A percentile compares a stretch with the other conserved stretches of the same genome.
Conservation (phyloP, 2,797 vertebrate genomes). For the Micropoecilia bifurca region DNA sequence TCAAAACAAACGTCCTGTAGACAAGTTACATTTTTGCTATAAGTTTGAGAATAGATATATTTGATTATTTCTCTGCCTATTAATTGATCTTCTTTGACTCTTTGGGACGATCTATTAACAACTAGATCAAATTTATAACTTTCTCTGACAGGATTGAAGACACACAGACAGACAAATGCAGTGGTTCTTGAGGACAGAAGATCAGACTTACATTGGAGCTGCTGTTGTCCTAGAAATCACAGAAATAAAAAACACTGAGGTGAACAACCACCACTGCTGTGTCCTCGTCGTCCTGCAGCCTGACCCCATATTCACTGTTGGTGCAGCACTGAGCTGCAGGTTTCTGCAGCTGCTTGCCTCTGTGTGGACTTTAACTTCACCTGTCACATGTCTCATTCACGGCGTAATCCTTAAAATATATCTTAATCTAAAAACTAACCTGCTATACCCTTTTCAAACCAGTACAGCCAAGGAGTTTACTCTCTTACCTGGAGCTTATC, state of each 20-base stretch:
- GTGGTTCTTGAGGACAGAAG: background rate
- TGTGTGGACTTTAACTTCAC: background rate
- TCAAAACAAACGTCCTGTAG: too few species aligned
- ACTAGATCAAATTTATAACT: background rate
- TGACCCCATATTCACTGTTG: conserved; percentile 5
- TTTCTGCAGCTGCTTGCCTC: background rate
- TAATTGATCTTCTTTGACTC: background rate
- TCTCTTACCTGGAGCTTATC: background rate
- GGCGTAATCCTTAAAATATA: background rate
- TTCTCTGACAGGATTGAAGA: background rate
- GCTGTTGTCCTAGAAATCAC: conserved; percentile 8
- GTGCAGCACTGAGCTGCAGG: background rate
- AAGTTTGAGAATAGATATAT: background rate
- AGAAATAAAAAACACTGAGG: conserved; percentile 17
- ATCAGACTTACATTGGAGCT: conserved; percentile 31
- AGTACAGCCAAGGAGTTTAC: background rate
- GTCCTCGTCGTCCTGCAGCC: background rate
- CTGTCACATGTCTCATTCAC: background rate
- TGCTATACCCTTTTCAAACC: background rate
- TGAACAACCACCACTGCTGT: conserved; percentile 7
- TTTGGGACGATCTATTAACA: background rate
- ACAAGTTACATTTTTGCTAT: background rate
- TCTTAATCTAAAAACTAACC: background rate
- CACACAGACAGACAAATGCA: background rate
- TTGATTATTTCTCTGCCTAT: background rate